A percentile compares a stretch with the other conserved stretches of the same genome.
phyloP scores from a whole-genome alignment of 1,140 invertebrate species.

The Teleopsis dalmanni region DNA sequence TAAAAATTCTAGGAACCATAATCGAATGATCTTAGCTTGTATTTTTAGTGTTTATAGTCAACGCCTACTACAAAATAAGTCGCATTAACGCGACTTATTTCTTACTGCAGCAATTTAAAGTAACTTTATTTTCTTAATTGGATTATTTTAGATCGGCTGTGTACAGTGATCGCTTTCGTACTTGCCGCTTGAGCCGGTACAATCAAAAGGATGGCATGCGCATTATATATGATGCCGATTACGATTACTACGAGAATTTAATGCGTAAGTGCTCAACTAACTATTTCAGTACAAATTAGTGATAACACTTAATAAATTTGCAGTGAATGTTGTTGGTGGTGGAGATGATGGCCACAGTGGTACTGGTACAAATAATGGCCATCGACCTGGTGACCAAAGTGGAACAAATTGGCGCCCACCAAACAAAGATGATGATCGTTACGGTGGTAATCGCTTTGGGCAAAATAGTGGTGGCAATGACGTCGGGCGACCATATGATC shows the following conservation, averaged over 20 bases:
- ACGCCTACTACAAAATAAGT: neutral
- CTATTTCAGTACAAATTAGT: neutral
- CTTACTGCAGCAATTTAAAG: neutral
- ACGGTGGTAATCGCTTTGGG: conserved; percentile 27
- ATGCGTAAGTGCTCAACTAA: conserved; percentile 70
- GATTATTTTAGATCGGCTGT: conserved; percentile 59
- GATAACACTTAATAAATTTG: neutral
- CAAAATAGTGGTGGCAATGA: conserved; percentile 25
- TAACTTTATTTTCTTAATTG: conserved; percentile 1
- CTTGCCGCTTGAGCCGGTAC: conserved; percentile 75
- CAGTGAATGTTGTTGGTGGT: conserved; percentile 38
- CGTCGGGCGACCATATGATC: conserved; percentile 28
- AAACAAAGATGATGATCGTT: conserved; percentile 48
- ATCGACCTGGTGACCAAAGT: conserved; percentile 24
- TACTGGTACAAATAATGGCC: conserved; percentile 23
- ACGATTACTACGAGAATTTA: conserved; percentile 85
- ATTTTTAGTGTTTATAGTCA: neutral
- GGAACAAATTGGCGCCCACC: conserved; percentile 46
- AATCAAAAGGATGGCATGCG: conserved; percentile 81
- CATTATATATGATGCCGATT: conserved; percentile 81
- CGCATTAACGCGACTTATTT: too few relatives aligned
- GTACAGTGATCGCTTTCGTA: conserved; percentile 75
- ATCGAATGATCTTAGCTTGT: neutral
- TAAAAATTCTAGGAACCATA: too few relatives aligned
- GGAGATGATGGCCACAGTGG: conserved; percentile 41